Percentiles rank a stretch among this genome's conserved stretches.
Conservation (phyloP, 37 sponge, comb jelly and placozoan genomes). For the Axinella damicornis region DNA sequence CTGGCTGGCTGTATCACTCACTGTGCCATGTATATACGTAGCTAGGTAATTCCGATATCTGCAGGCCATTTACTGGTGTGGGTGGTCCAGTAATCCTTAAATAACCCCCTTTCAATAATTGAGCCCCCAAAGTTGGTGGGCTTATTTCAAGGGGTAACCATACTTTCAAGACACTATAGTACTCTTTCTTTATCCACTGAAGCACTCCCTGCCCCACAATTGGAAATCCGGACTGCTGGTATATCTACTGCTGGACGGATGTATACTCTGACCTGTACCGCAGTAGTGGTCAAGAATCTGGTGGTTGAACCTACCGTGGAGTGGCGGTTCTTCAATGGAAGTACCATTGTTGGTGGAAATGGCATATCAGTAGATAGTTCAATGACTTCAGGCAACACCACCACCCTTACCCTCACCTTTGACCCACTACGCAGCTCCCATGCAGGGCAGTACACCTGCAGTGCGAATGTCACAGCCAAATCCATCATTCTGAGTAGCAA, state of each 20-base stretch:
- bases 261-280: slow-evolving; percentile 41
- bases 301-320: slow-evolving; percentile 14
- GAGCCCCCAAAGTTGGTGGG: too few relatives aligned
- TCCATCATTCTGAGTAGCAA: neutral
- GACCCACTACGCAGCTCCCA: slow-evolving; percentile 31
- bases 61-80: too few relatives aligned
- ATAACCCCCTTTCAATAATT: too few relatives aligned
- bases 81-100: too few relatives aligned
- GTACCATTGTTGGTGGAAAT: neutral
- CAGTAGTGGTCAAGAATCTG: neutral
- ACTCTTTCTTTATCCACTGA: neutral
- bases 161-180: too few relatives aligned
- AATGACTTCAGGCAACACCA: too few relatives aligned
- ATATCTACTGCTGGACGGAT: slow-evolving; percentile 34
- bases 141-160: too few relatives aligned
- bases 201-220: slow-evolving; percentile 27
- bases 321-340: slow-evolving; percentile 5
- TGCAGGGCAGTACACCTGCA: slow-evolving; percentile 50
- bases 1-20: too few relatives aligned
- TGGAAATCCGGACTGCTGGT: neutral
- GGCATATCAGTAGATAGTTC: neutral
- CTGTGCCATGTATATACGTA: too few relatives aligned
- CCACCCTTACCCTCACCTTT: slow-evolving; percentile 16
- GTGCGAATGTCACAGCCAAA: slow-evolving; percentile 8
- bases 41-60: too few relatives aligned